A percentile compares a stretch with the other conserved stretches of the same genome.
Evolutionary conservation across 2,113 vertebrate genomes (phyloP).

Genomic region (Gavialis gangeticus): DNA sequence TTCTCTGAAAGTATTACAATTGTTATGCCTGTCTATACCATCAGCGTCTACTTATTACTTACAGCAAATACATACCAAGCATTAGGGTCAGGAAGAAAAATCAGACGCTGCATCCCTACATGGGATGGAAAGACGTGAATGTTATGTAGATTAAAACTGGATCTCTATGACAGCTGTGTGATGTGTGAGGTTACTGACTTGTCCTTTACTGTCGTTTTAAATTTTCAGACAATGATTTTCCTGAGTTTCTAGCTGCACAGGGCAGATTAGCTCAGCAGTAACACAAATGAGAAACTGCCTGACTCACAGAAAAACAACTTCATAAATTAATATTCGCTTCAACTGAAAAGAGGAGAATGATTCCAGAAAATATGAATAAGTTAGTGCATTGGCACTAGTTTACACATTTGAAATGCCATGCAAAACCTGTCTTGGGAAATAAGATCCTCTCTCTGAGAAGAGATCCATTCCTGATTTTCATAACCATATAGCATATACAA

Average conservation of each 20-base stretch:
- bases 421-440: not conserved
- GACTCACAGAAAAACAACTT: constrained; percentile 13
- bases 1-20: not conserved
- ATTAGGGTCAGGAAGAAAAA: not conserved
- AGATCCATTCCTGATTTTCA: not conserved
- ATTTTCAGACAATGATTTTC: constrained; percentile 38
- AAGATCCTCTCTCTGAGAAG: not conserved
- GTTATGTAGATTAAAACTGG: not conserved
- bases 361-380: constrained; percentile 14
- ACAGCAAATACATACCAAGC: not conserved
- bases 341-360: constrained; percentile 10
- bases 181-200: not conserved
- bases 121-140: not conserved
- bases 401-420: not conserved
- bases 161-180: not conserved
- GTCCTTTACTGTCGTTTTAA: constrained; percentile 37
- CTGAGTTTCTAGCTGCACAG: not conserved
- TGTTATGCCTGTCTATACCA: not conserved
- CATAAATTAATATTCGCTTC: constrained; percentile 33
- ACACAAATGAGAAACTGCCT: constrained; percentile 28
- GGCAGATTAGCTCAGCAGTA: constrained; percentile 32
- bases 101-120: not conserved
- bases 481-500: not conserved
- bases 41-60: not conserved
- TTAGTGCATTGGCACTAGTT: not conserved